Conservation (phyloP, 2,888 invertebrate species). For the Hermaeophaga mercurialis region DNA sequence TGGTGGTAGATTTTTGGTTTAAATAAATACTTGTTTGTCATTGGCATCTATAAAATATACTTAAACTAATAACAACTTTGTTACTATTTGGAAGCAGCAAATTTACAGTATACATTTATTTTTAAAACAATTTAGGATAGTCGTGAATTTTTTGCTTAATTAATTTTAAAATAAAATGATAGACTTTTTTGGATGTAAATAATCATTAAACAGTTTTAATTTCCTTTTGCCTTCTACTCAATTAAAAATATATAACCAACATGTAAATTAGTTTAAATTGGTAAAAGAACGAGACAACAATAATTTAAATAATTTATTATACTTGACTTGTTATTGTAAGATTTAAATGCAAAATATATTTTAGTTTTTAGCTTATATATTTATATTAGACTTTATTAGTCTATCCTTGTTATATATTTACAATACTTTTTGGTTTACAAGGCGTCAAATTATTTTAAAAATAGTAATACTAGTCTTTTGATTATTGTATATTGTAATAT, state of each 20-base stretch:
- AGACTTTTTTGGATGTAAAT: slow-evolving; percentile 28
- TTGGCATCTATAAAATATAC: too few species aligned
- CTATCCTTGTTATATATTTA: slow-evolving; percentile 29
- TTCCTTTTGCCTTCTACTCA: too few species aligned
- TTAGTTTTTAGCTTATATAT: slow-evolving; percentile 42
- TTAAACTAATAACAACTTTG: neutral
- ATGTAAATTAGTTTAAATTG: too few species aligned
- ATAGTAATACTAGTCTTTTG: too few species aligned
- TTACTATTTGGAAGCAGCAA: too few species aligned
- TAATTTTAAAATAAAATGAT: slow-evolving; percentile 8
- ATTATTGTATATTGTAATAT: too few species aligned
- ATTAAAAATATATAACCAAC: too few species aligned
- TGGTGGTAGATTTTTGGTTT: slow-evolving; percentile 1
- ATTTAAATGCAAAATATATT: slow-evolving; percentile 40
- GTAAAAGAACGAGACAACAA: slow-evolving; percentile 39
- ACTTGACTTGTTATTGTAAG: slow-evolving; percentile 44
- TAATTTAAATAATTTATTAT: slow-evolving; percentile 41
- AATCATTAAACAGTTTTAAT: too few species aligned
- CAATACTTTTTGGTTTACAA: slow-evolving; percentile 1
- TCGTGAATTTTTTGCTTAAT: too few species aligned
- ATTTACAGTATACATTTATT: too few species aligned
- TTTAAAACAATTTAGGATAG: too few species aligned
- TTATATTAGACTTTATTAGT: slow-evolving; percentile 30
- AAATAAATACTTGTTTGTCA: neutral
- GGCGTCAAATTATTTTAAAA: neutral